Conservation (phyloP, 30 jellyfish, hydroid and myxozoan species). For the Hydractinia echinata region DNA sequence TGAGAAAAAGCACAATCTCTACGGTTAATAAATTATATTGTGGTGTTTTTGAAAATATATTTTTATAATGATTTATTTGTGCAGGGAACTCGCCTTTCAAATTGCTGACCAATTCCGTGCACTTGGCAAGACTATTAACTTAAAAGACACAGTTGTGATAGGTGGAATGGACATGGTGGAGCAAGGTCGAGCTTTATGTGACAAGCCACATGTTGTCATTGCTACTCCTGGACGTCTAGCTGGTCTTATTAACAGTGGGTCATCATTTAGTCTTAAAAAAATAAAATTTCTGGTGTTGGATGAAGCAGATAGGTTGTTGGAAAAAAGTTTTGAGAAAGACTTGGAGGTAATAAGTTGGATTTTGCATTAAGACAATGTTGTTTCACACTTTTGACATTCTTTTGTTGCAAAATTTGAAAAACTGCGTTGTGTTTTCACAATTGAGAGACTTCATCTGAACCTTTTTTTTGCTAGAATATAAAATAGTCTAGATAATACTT, state of each 20-base stretch:
- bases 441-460: too few relatives aligned
- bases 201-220: constrained; percentile 88
- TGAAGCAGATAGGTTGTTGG: constrained; percentile 92
- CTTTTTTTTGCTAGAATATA: too few relatives aligned
- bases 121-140: constrained; percentile 68
- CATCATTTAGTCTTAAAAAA: constrained; percentile 40
- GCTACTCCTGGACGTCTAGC: constrained; percentile 98
- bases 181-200: constrained; percentile 64
- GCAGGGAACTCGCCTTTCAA: constrained; percentile 86
- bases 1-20: too few relatives aligned
- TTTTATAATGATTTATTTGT: background rate
- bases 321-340: constrained; percentile 55
- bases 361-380: background rate
- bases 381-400: too few relatives aligned
- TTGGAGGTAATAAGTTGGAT: constrained; percentile 31
- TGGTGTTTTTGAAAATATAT: too few relatives aligned
- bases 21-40: too few relatives aligned
- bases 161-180: constrained; percentile 80
- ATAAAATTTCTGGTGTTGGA: constrained; percentile 75
- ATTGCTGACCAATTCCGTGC: constrained; percentile 95
- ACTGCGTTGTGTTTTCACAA: too few relatives aligned
- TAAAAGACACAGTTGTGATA: constrained; percentile 68
- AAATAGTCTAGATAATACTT: too few relatives aligned
- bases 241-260: constrained; percentile 50
- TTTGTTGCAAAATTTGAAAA: too few relatives aligned